These are phyloP conservation scores for Aleiodes leptofemur DNA, from an alignment of 2,888 invertebrate genomes.

Conservation along the genomic window DNA sequence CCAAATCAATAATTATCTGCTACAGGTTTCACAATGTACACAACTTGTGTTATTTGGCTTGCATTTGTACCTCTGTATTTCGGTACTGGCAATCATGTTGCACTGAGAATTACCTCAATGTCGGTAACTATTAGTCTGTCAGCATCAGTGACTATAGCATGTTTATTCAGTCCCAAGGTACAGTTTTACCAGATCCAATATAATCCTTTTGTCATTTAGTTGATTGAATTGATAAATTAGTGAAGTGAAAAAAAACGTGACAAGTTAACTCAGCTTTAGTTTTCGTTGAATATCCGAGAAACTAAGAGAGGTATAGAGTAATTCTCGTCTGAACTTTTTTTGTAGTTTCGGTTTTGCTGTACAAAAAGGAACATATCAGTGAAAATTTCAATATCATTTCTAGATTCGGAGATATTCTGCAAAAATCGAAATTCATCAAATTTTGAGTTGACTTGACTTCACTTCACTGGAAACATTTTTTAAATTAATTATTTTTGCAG, in stretches of 20 bases:
- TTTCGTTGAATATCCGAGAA: not conserved
- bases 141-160: conserved; percentile 94
- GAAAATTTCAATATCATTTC: conserved; percentile 32
- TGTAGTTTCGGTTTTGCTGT: no score
- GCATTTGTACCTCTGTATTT: conserved; percentile 98
- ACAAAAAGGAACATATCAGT: no score
- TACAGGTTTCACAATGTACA: conserved; percentile 98
- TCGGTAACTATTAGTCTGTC: conserved; percentile 96
- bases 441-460: no score
- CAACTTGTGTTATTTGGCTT: conserved; percentile 98
- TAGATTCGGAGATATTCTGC: no score
- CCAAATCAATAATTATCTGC: conserved; percentile 20
- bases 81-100: conserved; percentile 95
- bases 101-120: conserved; percentile 95
- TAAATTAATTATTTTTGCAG: conserved; percentile 74
- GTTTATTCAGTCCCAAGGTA: conserved; percentile 95
- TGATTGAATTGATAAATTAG: not conserved
- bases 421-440: no score
- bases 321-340: no score
- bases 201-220: conserved; percentile 17
- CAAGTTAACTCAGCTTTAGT: not conserved
- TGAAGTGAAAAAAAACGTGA: no score
- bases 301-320: not conserved
- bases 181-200: conserved; percentile 27
- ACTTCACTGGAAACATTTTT: not conserved